Evolutionary conservation across 2,113 vertebrate species (phyloP).

Genomic region (Thinocorus orbignyianus): DNA sequence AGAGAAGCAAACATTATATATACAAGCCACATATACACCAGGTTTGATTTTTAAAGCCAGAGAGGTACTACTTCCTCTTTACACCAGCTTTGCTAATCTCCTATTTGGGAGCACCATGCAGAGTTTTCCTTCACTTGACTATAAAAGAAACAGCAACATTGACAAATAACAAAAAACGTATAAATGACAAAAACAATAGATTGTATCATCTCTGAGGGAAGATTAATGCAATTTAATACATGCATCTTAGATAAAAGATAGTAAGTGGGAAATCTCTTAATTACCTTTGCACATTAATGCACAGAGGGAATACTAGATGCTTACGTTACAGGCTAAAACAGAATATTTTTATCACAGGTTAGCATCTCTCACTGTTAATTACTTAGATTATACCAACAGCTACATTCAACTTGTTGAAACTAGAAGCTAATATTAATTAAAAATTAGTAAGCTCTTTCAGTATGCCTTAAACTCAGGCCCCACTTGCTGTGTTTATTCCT

Average conservation of each 20-base stretch:
- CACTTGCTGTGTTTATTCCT: not conserved
- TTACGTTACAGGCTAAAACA: not conserved
- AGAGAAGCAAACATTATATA: not conserved
- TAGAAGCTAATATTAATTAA: not conserved
- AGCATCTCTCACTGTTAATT: not conserved
- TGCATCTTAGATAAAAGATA: not conserved
- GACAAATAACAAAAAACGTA: not conserved
- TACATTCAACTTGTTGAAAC: not conserved
- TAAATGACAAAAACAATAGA: not conserved
- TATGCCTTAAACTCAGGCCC: not conserved
- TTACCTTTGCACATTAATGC: not conserved
- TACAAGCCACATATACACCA: not conserved
- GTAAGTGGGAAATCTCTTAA: conserved; percentile 8
- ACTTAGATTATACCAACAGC: not conserved
- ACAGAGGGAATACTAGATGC: not conserved
- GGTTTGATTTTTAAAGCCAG: conserved; percentile 7
- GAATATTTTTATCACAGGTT: not conserved
- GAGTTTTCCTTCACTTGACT: not conserved
- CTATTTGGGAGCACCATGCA: not conserved
- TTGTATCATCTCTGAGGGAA: not conserved
- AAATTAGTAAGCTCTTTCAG: not conserved
- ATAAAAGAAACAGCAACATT: not conserved
- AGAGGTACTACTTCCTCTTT: not conserved
- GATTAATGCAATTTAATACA: not conserved
- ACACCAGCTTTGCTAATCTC: not conserved